These are phyloP conservation scores for Ophion costatus DNA, from an alignment of 2,888 invertebrate species.

Conservation along the genomic window DNA sequence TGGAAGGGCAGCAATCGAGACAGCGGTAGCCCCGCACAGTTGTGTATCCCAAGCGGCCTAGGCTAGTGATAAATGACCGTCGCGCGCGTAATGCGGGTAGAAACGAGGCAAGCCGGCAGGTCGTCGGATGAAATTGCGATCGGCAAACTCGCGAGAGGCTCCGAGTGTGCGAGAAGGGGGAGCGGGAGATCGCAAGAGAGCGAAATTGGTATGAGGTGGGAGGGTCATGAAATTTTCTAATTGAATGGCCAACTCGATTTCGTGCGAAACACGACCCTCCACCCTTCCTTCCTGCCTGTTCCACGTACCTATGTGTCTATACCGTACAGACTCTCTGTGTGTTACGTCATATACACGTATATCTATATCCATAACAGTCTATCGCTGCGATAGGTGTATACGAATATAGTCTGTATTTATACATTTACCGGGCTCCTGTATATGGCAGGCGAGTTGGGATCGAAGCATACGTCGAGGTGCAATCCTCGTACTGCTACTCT, in stretches of 20 bases:
- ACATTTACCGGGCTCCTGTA: slow-evolving; percentile 14
- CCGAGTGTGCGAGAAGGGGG: slow-evolving; percentile 22
- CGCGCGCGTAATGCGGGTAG: slow-evolving; percentile 65
- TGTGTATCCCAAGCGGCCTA: slow-evolving; percentile 66
- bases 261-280: slow-evolving; percentile 66
- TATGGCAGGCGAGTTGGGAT: slow-evolving; percentile 35
- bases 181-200: slow-evolving; percentile 36
- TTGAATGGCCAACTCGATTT: slow-evolving; percentile 68
- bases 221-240: slow-evolving; percentile 67
- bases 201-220: slow-evolving; percentile 46
- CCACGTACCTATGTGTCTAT: slow-evolving; percentile 2
- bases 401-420: slow-evolving; percentile 21
- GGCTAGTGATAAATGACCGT: slow-evolving; percentile 69
- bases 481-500: slow-evolving; percentile 23
- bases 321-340: neutral
- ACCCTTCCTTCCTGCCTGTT: slow-evolving; percentile 55
- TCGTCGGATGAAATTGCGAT: slow-evolving; percentile 67
- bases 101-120: slow-evolving; percentile 63
- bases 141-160: slow-evolving; percentile 48
- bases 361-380: slow-evolving; percentile 23
- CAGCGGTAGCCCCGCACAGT: slow-evolving; percentile 14
- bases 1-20: neutral
- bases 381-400: slow-evolving; percentile 21
- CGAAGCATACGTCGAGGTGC: slow-evolving; percentile 55
- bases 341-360: neutral